phyloP scores from a whole-genome alignment of 35 echinoderm and acorn worm species.

The Apostichopus japonicus region DNA sequence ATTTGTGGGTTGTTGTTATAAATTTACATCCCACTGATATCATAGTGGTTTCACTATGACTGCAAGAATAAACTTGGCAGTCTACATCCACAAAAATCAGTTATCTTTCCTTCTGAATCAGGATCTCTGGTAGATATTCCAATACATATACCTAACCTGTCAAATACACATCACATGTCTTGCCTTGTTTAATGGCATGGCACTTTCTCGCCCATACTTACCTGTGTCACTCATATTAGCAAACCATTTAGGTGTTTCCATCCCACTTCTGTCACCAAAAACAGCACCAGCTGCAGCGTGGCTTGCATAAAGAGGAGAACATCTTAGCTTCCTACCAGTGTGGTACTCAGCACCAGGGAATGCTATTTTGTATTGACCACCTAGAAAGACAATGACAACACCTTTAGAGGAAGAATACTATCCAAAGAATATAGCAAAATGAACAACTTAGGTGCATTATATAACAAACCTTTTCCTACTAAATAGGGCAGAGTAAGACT shows the following conservation, averaged over 20 bases:
- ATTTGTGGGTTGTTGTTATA: no score
- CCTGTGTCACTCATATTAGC: slow-evolving; percentile 77
- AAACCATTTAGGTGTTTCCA: slow-evolving; percentile 83
- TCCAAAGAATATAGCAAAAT: not conserved
- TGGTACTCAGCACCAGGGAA: slow-evolving; percentile 63
- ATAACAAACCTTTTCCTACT: no score
- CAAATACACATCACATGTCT: no score
- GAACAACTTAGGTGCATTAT: not conserved
- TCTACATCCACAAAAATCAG: no score
- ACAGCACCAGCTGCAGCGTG: slow-evolving; percentile 77
- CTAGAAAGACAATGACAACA: slow-evolving; percentile 37
- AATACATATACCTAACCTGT: no score
- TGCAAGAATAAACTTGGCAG: no score
- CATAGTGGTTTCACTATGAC: no score
- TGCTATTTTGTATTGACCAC: slow-evolving; percentile 43
- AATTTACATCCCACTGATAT: no score
- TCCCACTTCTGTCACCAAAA: slow-evolving; percentile 82
- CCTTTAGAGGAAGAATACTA: not conserved
- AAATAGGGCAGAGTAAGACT: no score
- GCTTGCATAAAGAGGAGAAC: slow-evolving; percentile 76
- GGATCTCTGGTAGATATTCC: no score
- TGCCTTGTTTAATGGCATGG: no score
- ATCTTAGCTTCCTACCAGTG: slow-evolving; percentile 72
- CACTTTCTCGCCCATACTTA: not conserved
- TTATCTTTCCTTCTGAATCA: no score